Conservation (phyloP, 2,888 invertebrate species). For the Sclerodermus sp. region DNA sequence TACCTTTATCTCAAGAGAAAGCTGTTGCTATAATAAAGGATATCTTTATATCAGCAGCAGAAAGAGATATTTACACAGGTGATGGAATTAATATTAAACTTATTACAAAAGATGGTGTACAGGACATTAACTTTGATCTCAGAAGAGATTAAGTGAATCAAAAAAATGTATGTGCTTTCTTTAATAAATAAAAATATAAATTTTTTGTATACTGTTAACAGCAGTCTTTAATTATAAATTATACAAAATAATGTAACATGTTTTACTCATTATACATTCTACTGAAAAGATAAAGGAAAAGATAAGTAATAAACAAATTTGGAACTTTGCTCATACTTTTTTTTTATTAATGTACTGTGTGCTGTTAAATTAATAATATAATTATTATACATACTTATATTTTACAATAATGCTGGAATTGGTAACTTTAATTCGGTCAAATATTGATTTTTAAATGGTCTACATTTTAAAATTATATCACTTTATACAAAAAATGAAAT, state of each 20-base stretch:
- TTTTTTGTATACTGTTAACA: too few relatives aligned
- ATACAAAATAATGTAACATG: too few relatives aligned
- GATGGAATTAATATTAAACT: conserved; percentile 85
- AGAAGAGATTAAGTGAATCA: conserved; percentile 77
- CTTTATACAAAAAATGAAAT: conserved; percentile 12
- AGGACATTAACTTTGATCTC: conserved; percentile 72
- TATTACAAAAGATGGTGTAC: conserved; percentile 85
- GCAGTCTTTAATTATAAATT: too few relatives aligned
- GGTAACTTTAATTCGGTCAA: conserved; percentile 22
- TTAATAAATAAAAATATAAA: neutral
- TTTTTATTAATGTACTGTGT: too few relatives aligned
- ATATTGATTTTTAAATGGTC: conserved; percentile 20
- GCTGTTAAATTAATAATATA: too few relatives aligned
- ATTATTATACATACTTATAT: too few relatives aligned
- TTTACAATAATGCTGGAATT: too few relatives aligned
- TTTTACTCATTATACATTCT: too few relatives aligned
- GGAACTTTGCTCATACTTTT: too few relatives aligned
- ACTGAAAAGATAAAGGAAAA: too few relatives aligned
- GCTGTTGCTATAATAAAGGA: conserved; percentile 88
- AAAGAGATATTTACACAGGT: conserved; percentile 97
- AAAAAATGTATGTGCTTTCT: conserved; percentile 12
- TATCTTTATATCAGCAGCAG: conserved; percentile 96
- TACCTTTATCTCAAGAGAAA: conserved; percentile 73
- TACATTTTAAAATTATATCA: conserved; percentile 11
- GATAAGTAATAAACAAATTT: too few relatives aligned